Percentiles rank a stretch among this genome's conserved stretches.
Conservation (phyloP, 1,140 invertebrate genomes). For the Caligus rogercresseyi region DNA sequence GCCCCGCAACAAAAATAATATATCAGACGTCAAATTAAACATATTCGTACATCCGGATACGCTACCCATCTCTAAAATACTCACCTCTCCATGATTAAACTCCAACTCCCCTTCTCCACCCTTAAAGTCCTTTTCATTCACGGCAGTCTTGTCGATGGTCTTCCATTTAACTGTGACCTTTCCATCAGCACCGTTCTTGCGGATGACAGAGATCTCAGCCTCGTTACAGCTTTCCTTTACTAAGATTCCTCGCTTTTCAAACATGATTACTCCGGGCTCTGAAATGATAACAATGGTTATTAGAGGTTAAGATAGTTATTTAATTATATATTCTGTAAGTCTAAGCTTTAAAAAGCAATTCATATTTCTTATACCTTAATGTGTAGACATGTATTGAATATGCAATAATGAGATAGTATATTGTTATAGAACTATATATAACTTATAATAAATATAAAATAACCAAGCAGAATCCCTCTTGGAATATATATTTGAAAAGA, state of each 20-base stretch:
- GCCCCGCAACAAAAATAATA: too few relatives aligned
- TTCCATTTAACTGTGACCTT: constrained; percentile 37
- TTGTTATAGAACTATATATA: too few relatives aligned
- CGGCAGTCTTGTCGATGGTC: constrained; percentile 41
- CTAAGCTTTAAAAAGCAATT: too few relatives aligned
- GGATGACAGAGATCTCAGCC: constrained; percentile 35
- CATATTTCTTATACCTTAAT: too few relatives aligned
- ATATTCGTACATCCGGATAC: background rate
- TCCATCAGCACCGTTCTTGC: constrained; percentile 40
- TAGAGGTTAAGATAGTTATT: constrained; percentile 15
- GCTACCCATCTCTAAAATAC: constrained; percentile 1
- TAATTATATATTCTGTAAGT: too few relatives aligned
- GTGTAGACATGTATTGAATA: too few relatives aligned
- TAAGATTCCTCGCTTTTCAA: constrained; percentile 39
- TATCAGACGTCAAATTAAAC: background rate
- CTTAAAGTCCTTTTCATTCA: constrained; percentile 37
- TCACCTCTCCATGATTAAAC: constrained; percentile 41
- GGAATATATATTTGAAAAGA: too few relatives aligned
- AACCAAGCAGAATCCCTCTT: too few relatives aligned
- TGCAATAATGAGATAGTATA: too few relatives aligned
- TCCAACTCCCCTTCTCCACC: constrained; percentile 36
- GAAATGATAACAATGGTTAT: too few relatives aligned
- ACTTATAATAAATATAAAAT: too few relatives aligned
- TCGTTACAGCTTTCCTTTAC: constrained; percentile 42
- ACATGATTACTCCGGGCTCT: constrained; percentile 43